Percentiles rank a stretch among this genome's conserved stretches.
Conservation (phyloP, 2,888 invertebrate species). For the Brassicogethes aeneus region DNA sequence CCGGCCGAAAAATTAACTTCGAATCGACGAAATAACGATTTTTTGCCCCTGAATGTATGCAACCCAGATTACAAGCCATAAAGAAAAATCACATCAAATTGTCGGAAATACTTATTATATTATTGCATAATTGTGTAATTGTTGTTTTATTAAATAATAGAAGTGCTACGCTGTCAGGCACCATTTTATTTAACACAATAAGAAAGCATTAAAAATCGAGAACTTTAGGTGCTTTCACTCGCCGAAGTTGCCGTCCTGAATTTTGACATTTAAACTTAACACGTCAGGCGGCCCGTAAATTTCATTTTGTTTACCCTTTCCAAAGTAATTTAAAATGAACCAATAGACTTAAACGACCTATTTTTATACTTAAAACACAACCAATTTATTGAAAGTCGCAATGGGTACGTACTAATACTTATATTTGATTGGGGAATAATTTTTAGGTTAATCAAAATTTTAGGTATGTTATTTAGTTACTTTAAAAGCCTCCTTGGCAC, state of each 20-base stretch:
- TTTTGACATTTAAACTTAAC: constrained; percentile 2
- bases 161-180: too few species aligned
- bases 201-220: too few species aligned
- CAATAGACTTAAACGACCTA: not conserved
- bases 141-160: too few species aligned
- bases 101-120: too few species aligned
- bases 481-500: constrained; percentile 93
- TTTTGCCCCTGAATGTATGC: too few species aligned
- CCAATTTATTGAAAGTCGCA: constrained; percentile 1
- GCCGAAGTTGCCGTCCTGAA: not conserved
- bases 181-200: too few species aligned
- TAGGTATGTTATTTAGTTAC: constrained; percentile 94
- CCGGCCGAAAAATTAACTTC: too few species aligned
- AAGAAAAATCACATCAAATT: too few species aligned
- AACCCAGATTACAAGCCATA: too few species aligned
- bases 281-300: constrained; percentile 1
- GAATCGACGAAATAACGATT: too few species aligned
- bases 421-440: not conserved
- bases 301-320: constrained; percentile 1
- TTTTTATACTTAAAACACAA: not conserved
- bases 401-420: constrained; percentile 14
- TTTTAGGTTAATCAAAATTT: constrained; percentile 28
- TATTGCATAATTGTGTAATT: too few species aligned
- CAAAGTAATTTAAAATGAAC: not conserved
- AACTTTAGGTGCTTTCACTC: too few species aligned